Evolutionary conservation across 1,140 invertebrate genomes (phyloP).

Genomic region (Nebria ingens): DNA sequence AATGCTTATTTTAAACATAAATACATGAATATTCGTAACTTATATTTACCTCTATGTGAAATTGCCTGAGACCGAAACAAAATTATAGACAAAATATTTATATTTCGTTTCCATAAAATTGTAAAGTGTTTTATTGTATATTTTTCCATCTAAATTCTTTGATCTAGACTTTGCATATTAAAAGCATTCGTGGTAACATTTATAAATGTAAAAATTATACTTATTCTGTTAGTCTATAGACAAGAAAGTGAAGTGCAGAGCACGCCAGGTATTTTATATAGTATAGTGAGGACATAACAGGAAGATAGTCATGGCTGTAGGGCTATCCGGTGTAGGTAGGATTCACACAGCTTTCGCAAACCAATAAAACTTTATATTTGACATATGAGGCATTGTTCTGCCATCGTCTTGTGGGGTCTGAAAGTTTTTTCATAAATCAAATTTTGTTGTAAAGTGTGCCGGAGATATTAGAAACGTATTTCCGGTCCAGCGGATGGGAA

Average conservation of each 20-base stretch:
- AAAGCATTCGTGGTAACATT: background rate
- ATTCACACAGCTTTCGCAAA: background rate
- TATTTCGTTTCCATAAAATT: no score
- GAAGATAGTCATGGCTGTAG: background rate
- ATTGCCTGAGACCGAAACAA: no score
- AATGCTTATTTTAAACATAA: no score
- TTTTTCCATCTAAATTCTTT: no score
- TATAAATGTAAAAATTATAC: background rate
- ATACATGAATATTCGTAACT: no score
- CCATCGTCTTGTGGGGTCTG: background rate
- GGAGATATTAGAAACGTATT: background rate
- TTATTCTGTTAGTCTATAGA: no score
- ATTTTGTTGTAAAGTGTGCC: background rate
- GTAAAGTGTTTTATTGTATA: no score
- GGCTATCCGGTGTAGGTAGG: background rate
- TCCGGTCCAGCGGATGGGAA: background rate
- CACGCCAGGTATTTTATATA: background rate
- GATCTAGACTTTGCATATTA: background rate
- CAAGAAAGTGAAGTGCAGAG: no score
- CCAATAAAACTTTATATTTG: background rate
- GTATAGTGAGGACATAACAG: background rate
- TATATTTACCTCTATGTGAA: no score
- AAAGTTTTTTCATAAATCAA: background rate
- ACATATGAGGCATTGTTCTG: background rate
- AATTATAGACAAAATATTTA: no score